These are phyloP conservation scores for Harpegnathos saltator DNA, from an alignment of 1,140 invertebrate species.

Conservation along the genomic window DNA sequence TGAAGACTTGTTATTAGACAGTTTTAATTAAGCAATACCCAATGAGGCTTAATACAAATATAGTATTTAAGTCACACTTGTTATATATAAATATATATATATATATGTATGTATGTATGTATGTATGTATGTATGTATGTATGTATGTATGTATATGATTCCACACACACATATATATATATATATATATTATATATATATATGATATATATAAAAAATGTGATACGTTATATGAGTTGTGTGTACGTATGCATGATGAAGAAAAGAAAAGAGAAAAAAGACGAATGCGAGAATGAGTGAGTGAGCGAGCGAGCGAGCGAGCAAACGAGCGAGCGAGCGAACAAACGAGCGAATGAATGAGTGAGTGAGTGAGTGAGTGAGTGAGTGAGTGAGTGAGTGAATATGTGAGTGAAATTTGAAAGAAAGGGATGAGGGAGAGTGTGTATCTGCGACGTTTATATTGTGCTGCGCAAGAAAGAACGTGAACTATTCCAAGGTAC, in stretches of 20 bases:
- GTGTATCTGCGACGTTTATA: constrained; percentile 85
- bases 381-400: constrained; percentile 7
- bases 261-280: constrained; percentile 43
- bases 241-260: constrained; percentile 55
- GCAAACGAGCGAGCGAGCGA: constrained; percentile 3
- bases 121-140: constrained; percentile 19
- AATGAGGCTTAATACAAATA: constrained; percentile 79
- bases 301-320: constrained; percentile 17
- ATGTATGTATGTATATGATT: constrained; percentile 67
- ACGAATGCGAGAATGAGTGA: constrained; percentile 49
- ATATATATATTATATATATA: constrained; percentile 71
- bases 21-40: constrained; percentile 83
- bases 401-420: constrained; percentile 44
- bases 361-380: constrained; percentile 10
- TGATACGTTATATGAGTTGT: constrained; percentile 76
- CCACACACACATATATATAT: constrained; percentile 73
- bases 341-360: constrained; percentile 5
- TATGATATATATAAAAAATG: constrained; percentile 71
- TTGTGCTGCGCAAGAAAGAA: constrained; percentile 87
- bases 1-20: constrained; percentile 82
- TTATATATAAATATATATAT: constrained; percentile 75
- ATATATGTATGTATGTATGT: constrained; percentile 60
- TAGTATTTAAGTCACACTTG: constrained; percentile 76
- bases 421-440: constrained; percentile 78
- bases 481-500: constrained; percentile 87